Evolutionary conservation across 2,888 invertebrate species (phyloP), one percentile per base, ranked within the genome.

Genomic region (Phania funesta): DNA sequence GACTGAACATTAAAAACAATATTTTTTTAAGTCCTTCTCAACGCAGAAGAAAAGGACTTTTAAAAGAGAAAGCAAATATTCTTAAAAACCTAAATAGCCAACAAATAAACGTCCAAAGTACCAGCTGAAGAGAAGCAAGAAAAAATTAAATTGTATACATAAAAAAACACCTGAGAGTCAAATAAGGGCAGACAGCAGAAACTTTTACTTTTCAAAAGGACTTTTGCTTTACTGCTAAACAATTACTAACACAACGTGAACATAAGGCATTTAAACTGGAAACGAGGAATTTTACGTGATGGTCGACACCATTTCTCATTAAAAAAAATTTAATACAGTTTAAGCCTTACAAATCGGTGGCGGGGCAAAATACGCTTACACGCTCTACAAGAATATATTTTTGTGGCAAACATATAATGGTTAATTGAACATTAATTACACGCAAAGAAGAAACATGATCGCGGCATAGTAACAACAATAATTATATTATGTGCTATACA

Each of bases 181-280:
- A 60, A 74, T 50, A 58, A 71, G 75, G 46, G 50, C 22, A 18
- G 5, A 6, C 32, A 73, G 26, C 22, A 52, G 35, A 60, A 56
- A 78, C 74, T 75, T 78, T 82, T 82, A 74, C 76, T 78, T 78
- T 82, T 68, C 20, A 18, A 52, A 58, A 67, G 20, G 60, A 76
- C 70, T 60, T 76, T 76, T 76, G 60, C 50, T 60, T 58, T 22
- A 6, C 26, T 60, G 22, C 3, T 20, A 75, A 70, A 65, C 41
- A 62, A 48, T 54, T 70, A 80, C 48, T 46, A 26, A 58, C 22
- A 24, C 2, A 44, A 16, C 26, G 11, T 9, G 32, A 24, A 52
- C 7, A 29, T 18, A 44, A 20, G 24, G 11, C 24, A 44, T 44
- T 13, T 18, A 32, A 52, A 67, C 7, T 8, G 26, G 38, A 65